Evolutionary conservation across 2,797 vertebrate genomes (phyloP).

Genomic region (Coregonus ussuriensis): DNA sequence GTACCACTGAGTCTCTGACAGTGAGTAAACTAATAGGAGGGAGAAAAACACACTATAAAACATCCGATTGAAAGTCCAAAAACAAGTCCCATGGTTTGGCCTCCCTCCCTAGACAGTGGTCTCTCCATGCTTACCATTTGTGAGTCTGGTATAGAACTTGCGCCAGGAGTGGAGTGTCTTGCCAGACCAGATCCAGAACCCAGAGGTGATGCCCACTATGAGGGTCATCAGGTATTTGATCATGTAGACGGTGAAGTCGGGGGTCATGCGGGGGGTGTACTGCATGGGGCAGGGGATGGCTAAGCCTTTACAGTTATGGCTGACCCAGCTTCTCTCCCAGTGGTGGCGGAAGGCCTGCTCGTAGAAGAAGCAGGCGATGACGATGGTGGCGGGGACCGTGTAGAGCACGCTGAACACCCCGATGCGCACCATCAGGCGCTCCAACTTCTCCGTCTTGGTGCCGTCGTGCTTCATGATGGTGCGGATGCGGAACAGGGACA

Average conservation of each 20-base stretch:
- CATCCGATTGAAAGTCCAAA: conserved; percentile 15
- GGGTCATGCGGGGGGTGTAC: conserved; percentile 86
- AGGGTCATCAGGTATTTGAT: conserved; percentile 99
- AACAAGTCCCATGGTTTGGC: neutral
- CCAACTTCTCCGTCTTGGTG: conserved; percentile 95
- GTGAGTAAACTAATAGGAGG: conserved; percentile 2
- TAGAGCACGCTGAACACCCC: conserved; percentile 97
- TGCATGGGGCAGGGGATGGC: conserved; percentile 92
- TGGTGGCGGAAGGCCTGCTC: conserved; percentile 95
- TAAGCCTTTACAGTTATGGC: conserved; percentile 89
- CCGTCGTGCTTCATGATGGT: conserved; percentile 99
- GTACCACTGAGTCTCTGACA: conserved; percentile 6
- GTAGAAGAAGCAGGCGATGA: conserved; percentile 97
- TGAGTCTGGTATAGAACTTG: conserved; percentile 93
- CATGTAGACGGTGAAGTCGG: conserved; percentile 98
- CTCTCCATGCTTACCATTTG: conserved; percentile 90
- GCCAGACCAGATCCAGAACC: conserved; percentile 99
- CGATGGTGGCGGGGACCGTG: conserved; percentile 94
- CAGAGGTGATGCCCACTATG: conserved; percentile 97
- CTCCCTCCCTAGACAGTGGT: conserved; percentile 82
- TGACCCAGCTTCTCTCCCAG: conserved; percentile 95
- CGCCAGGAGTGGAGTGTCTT: conserved; percentile 98
- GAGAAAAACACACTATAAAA: conserved; percentile 8
- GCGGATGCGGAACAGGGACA: conserved; percentile 94
- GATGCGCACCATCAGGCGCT: conserved; percentile 94